These are phyloP conservation scores for Micromussa lordhowensis DNA, from an alignment of 92 coral and sea anemone genomes.

Conservation along the genomic window DNA sequence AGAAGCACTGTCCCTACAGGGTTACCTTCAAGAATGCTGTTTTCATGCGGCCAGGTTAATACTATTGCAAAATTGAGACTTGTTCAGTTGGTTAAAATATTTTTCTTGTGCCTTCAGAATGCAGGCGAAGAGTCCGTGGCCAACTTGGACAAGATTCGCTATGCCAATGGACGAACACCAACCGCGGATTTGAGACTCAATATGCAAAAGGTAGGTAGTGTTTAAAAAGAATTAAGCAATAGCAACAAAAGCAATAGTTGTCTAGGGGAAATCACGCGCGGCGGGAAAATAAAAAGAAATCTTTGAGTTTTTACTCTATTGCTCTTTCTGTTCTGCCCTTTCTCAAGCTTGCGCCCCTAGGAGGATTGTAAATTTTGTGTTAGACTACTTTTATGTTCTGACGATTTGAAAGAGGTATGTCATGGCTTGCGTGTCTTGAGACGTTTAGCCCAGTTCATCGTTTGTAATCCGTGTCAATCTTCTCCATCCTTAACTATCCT, in stretches of 20 bases:
- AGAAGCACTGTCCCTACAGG: neutral
- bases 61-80: neutral
- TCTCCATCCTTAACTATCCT: too few species aligned
- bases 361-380: too few species aligned
- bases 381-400: too few species aligned
- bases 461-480: too few species aligned
- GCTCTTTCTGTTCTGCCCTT: too few species aligned
- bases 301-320: too few species aligned
- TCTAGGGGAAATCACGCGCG: too few species aligned
- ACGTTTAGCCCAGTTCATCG: too few species aligned
- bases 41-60: neutral
- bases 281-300: too few species aligned
- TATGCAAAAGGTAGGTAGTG: conserved; percentile 76
- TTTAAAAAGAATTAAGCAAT: neutral
- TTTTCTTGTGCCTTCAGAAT: conserved; percentile 50
- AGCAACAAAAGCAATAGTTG: neutral
- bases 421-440: too few species aligned
- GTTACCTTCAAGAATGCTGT: neutral
- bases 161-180: conserved; percentile 87
- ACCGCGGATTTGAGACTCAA: conserved; percentile 85
- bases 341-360: too few species aligned
- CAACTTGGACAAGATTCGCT: conserved; percentile 87
- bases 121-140: conserved; percentile 93
- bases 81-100: neutral
- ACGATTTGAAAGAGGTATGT: too few species aligned